Evolutionary conservation across 2,113 vertebrate genomes (phyloP).

Genomic region (Gulo gulo): DNA sequence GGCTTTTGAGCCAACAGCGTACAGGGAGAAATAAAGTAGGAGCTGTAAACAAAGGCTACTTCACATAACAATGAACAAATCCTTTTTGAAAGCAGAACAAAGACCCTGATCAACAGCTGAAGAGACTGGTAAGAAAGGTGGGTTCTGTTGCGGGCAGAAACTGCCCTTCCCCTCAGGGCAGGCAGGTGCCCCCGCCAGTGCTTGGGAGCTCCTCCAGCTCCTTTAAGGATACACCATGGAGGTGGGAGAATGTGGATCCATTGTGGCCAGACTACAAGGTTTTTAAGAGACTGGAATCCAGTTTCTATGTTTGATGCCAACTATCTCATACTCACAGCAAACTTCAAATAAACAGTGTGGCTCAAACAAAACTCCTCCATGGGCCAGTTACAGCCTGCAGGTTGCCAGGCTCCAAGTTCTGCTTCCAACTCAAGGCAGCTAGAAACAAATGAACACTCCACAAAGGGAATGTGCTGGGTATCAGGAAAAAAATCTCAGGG

Average conservation of each 20-base stretch:
- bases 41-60: background rate
- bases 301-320: background rate
- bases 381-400: background rate
- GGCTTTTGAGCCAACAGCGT: background rate
- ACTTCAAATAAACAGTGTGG: background rate
- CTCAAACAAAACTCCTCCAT: background rate
- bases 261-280: too few relatives aligned
- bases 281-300: background rate
- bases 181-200: background rate
- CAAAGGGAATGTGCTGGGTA: too few relatives aligned
- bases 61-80: background rate
- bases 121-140: background rate
- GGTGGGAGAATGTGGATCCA: background rate
- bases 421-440: background rate
- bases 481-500: too few relatives aligned
- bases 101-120: background rate
- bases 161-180: background rate
- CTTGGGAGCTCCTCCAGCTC: accelerated
- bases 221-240: accelerated
- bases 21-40: background rate
- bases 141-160: accelerated
- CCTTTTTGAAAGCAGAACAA: background rate
- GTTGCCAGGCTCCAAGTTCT: background rate
- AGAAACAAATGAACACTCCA: background rate
- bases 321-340: background rate